Base-by-base conservation (phyloP, 2,113 vertebrate genomes). In the Dipodomys ordii region DNA sequence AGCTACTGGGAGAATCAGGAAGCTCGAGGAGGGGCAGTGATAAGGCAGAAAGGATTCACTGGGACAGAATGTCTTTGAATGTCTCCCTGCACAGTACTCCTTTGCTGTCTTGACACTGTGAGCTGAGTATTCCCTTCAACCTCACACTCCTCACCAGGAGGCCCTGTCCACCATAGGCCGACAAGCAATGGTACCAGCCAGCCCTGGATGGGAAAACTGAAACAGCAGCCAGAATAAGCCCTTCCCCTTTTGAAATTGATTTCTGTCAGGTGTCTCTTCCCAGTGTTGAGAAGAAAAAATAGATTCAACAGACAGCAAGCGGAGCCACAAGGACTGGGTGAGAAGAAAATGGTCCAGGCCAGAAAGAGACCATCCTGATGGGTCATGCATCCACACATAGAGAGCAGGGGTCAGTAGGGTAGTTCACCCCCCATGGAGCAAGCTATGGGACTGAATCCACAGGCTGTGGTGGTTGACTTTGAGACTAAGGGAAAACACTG, bases 401-500 rank as follows among this genome's bases (percentile, higher is more conserved):
- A 28, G 28, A 20, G 68, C 16, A 25, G 15, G 9, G 32, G 20
- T 12, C 23, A 6, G n/a, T 0, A 6, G 3, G 72, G 57, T 5
- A 2, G 16, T 3, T n/a, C 44, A 1, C 2, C 25, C 25, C 64
- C 68, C 76, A 44, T 49, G 16, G 19, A 7, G 28, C 8, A 11
- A 46, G 62, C 28, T 49, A 6, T 64, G 35, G 60, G 23, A 23
- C 53, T 23, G n/a, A 22, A 2, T 28, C 6, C 5, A 19, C 9
- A 2, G 5, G 12, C 30, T 0, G 10, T n/a, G 8, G 9, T 6
- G 6, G 2, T 22, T 3, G 46, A 46, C 4, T 64, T 64, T 64
- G 64, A 57, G 60, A 30, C 2, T 11, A 9, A 12, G 20, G 3
- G 35, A 62, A 22, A 69, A 57, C 62, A 19, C 1, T 0, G 18